Base-by-base conservation (phyloP, 2,888 invertebrate species). In the Fragum whitleyi region DNA sequence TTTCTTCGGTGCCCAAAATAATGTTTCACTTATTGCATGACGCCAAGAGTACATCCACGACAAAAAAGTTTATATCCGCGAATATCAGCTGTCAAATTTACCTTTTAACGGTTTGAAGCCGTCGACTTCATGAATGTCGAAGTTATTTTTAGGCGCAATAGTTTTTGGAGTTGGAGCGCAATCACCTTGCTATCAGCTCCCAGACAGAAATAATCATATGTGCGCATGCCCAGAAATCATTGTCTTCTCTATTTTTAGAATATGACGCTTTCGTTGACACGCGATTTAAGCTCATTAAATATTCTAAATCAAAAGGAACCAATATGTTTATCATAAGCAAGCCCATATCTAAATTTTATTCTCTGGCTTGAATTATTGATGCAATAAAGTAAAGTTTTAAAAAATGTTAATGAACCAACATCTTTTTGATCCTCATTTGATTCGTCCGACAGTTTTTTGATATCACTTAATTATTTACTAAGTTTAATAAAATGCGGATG, bases 91-190 rank as follows among this genome's bases (percentile, higher is more conserved):
- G 7, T 2, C 9, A 1, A 36, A 14, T 57, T 77, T 68, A 57
- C 39, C 59, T 53, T 73, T 65, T 68, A 42, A 73, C 72, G 29
- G 47, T 72, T 55, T 53, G 21, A 59, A 57, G 28, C 59, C 42
- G 61, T 53, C 26, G 53, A 53, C 36, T 57, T 57, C 19, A 16
- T 19, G n/a, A 72, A 72, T 29, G 55, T 23, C 28, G 53, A 39
- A 61, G 29, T 71, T 79, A 75, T 79, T 79, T 79, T 79, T 72
- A 57, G 67, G 26, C 51, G 42, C 67, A 68, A 51, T 23, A 21
- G 5, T 47, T 47, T 47, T 16, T 14, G 5, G 47, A 3, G 7
- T 16, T 36, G 32, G 47, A n/a, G 2, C 16, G 47, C 3, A 16
- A 47, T 47, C 14, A 47, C 47, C 47, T 47, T 47, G 29, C 55